Conservation (phyloP, 2,888 invertebrate genomes). For the Mylabris sibirica region DNA sequence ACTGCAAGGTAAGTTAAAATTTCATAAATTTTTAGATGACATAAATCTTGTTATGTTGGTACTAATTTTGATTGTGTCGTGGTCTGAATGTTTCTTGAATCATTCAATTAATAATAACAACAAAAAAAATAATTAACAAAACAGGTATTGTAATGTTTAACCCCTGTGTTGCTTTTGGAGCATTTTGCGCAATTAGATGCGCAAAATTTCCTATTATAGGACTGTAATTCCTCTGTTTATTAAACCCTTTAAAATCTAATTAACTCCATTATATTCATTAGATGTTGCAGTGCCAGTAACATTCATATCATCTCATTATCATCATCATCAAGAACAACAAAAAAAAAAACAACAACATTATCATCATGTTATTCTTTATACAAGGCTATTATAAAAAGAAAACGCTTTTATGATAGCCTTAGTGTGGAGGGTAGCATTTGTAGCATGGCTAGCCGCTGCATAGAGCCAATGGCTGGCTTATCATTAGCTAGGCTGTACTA, state of each 20-base stretch:
- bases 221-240: slow-evolving; percentile 15
- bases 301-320: slow-evolving; percentile 36
- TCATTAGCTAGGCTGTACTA: slow-evolving; percentile 61
- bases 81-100: slow-evolving; percentile 49
- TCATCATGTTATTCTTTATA: slow-evolving; percentile 22
- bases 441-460: slow-evolving; percentile 58
- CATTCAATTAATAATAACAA: slow-evolving; percentile 1
- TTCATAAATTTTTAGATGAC: background rate
- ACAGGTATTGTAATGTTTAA: slow-evolving; percentile 46
- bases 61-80: slow-evolving; percentile 37
- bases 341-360: slow-evolving; percentile 21
- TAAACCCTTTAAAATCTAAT: background rate
- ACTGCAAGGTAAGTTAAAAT: slow-evolving; percentile 71
- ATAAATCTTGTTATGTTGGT: slow-evolving; percentile 16
- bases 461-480: slow-evolving; percentile 56
- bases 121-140: slow-evolving; percentile 34
- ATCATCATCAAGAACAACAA: slow-evolving; percentile 18
- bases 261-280: background rate
- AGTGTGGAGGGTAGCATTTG: slow-evolving; percentile 5
- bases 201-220: slow-evolving; percentile 27
- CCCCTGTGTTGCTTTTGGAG: slow-evolving; percentile 41
- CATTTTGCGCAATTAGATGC: slow-evolving; percentile 39
- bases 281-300: slow-evolving; percentile 21
- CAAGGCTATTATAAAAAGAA: slow-evolving; percentile 22
- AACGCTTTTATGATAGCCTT: background rate